phyloP scores from a whole-genome alignment of 2,113 vertebrate species.

The Neotragus pygmaeus region DNA sequence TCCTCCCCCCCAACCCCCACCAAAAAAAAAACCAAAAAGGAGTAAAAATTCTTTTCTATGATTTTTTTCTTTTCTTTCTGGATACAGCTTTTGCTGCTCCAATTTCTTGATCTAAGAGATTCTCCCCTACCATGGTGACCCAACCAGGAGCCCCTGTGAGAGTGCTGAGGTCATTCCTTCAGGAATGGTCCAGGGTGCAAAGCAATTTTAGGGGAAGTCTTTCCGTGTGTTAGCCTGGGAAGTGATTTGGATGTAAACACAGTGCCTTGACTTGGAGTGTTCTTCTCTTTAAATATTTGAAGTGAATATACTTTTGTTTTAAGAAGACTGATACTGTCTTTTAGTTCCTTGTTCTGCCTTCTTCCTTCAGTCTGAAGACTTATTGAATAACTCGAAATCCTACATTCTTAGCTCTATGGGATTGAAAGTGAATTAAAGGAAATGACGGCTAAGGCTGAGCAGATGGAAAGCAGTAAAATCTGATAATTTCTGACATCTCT shows the following conservation, averaged over 20 bases:
- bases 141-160: neutral
- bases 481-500: neutral
- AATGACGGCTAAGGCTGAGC: neutral
- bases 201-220: neutral
- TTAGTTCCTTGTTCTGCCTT: neutral
- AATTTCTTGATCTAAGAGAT: neutral
- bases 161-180: neutral
- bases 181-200: neutral
- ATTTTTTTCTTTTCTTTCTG: neutral
- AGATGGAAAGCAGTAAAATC: neutral
- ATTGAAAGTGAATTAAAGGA: neutral
- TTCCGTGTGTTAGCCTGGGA: neutral
- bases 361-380: neutral
- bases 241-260: neutral
- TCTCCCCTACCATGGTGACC: neutral
- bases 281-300: neutral
- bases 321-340: neutral
- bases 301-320: neutral
- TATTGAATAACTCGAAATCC: neutral
- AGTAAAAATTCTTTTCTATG: neutral
- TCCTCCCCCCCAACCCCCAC: accelerated
- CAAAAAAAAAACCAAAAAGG: too few species aligned
- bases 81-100: neutral
- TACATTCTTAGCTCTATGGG: neutral
- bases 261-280: neutral